Evolutionary conservation across 92 coral and sea anemone species (phyloP).

Genomic region (Heliopora coerulea): DNA sequence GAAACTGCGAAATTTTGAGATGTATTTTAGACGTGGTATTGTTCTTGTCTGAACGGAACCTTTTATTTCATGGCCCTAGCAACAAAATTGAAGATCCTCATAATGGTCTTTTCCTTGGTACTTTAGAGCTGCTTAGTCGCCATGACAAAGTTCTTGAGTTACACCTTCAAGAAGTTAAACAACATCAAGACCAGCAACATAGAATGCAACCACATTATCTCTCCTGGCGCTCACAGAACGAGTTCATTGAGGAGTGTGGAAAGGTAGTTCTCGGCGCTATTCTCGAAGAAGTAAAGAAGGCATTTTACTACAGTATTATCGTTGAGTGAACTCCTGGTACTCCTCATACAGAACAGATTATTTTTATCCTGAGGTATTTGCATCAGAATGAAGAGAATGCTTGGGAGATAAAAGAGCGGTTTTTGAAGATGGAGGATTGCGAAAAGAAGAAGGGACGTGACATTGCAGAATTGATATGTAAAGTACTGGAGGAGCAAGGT

Average conservation of each 20-base stretch:
- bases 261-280: constrained; percentile 18
- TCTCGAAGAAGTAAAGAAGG: not conserved
- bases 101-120: constrained; percentile 33
- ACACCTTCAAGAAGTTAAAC: not conserved
- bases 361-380: constrained; percentile 9
- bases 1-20: constrained; percentile 9
- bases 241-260: constrained; percentile 20
- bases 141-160: not conserved
- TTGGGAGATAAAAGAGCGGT: constrained; percentile 13
- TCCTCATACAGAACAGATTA: constrained; percentile 24
- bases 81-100: constrained; percentile 2
- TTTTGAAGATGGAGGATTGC: constrained; percentile 1
- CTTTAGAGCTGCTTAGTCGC: not conserved
- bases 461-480: not conserved
- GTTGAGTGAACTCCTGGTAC: constrained; percentile 6
- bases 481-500: constrained; percentile 4
- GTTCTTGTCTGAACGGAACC: constrained; percentile 29
- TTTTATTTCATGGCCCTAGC: constrained; percentile 25
- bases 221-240: constrained; percentile 29
- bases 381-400: not conserved
- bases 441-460: constrained; percentile 8
- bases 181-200: constrained; percentile 3
- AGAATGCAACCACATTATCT: constrained; percentile 34
- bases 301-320: constrained; percentile 17
- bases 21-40: constrained; percentile 29